Evolutionary conservation across 1,140 invertebrate genomes (phyloP).

Genomic region (Helicorthomorpha holstii): DNA sequence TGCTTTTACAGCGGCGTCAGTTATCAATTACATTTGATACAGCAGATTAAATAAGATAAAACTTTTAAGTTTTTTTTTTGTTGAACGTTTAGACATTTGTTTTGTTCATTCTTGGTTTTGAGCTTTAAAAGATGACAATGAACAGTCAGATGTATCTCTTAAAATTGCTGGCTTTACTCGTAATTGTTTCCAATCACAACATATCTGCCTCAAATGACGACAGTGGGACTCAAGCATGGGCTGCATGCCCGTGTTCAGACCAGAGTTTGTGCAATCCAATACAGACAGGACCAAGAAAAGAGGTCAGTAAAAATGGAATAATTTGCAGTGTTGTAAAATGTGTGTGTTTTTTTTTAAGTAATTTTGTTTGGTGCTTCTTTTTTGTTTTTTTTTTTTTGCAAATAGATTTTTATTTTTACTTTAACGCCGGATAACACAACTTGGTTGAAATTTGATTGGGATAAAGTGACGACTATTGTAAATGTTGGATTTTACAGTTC

Average conservation of each 20-base stretch:
- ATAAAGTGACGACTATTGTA: slow-evolving; percentile 25
- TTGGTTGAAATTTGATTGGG: slow-evolving; percentile 26
- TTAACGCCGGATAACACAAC: slow-evolving; percentile 15
- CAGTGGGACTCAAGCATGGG: no score
- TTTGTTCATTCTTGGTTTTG: no score
- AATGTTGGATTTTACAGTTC: slow-evolving; percentile 21
- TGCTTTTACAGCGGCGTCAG: no score
- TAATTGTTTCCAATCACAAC: no score
- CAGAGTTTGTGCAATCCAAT: neutral
- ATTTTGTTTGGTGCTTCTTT: neutral
- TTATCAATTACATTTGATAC: no score
- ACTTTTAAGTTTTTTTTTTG: no score
- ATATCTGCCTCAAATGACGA: no score
- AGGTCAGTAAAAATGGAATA: neutral
- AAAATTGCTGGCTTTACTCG: no score
- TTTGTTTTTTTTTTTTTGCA: slow-evolving; percentile 25
- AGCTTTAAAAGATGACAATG: no score
- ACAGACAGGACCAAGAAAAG: neutral
- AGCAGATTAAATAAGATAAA: no score
- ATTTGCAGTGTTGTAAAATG: neutral
- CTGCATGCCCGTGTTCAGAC: neutral
- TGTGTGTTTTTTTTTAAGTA: neutral
- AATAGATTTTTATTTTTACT: slow-evolving; percentile 26
- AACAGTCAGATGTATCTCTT: no score
- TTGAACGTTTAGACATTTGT: no score